Evolutionary conservation across 2,113 vertebrate species (phyloP), one percentile per base, ranked within the genome.

Genomic region (Pelusios castaneus): DNA sequence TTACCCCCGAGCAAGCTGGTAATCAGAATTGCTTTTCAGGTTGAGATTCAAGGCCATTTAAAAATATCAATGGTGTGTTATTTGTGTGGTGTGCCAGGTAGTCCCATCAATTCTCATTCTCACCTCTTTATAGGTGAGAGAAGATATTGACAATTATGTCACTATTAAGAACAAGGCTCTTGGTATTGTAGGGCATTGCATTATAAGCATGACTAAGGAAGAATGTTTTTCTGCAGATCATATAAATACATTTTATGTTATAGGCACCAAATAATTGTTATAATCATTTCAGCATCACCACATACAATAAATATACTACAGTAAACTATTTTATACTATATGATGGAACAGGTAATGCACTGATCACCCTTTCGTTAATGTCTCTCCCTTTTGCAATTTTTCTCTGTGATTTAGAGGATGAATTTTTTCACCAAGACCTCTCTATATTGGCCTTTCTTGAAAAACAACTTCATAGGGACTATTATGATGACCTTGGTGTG

Each of bases 1-100:
- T 84, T 84, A 94, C 52, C 52, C 88, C 85, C 70, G 85, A 92
- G 82, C 70, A 85, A 3, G 43, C 56, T 85, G 34, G 82, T 70
- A 80, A 80, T 60, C 81, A 80, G 85, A 89, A 92, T 94, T 95
- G 88, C 56, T 93, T 94, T 95, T 95, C 78, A 60, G 34, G 29
- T 41, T 73, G 89, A 89, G 83, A 51, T 87, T 89, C 84, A 63
- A 91, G 79, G 51, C 63, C 7, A 2, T 52, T 2, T 67, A 47
- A 76, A 75, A 92, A 79, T 34, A 94, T 5, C 60, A 52, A 17
- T 14, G 12, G n/a, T 54, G 41, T 83, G 31, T 93, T 91, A 29
- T 27, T 84, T 54, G n/a, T 12, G 49, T 29, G 80, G 29, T 14
- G 54, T 21, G 12, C 91, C 45, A 1, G 80, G 49, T 55, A 90